A percentile compares a stretch with the other conserved stretches of the same genome.
Evolutionary conservation across 2,113 vertebrate species (phyloP).

Genomic region (Camelus dromedarius): DNA sequence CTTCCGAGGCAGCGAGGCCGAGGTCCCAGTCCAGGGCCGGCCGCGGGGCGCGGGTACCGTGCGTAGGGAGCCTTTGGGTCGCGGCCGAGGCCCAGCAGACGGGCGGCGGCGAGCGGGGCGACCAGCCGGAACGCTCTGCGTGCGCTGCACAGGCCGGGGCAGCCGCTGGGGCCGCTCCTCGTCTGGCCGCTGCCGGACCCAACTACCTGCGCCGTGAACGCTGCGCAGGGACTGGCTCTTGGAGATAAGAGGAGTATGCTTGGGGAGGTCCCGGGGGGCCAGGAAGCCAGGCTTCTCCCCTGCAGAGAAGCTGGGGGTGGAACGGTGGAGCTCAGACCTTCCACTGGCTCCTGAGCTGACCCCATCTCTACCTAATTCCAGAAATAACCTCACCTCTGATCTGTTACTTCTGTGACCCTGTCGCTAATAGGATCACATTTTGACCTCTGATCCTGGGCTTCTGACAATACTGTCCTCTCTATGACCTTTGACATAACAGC

Average conservation of each 20-base stretch:
- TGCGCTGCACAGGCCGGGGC: slow-evolving; percentile 85
- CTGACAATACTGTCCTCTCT: not conserved
- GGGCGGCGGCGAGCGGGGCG: slow-evolving; percentile 74
- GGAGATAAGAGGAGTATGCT: slow-evolving; percentile 91
- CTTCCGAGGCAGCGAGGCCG: slow-evolving; percentile 83
- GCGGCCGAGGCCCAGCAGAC: slow-evolving; percentile 64
- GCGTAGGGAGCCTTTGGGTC: slow-evolving; percentile 42
- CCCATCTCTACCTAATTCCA: not conserved
- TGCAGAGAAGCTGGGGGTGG: slow-evolving; percentile 79
- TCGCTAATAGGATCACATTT: not conserved
- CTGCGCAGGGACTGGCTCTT: slow-evolving; percentile 90
- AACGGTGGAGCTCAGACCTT: slow-evolving; percentile 3
- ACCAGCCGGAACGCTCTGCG: slow-evolving; percentile 92
- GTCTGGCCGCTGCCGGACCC: slow-evolving; percentile 37
- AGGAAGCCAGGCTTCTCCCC: slow-evolving; percentile 90
- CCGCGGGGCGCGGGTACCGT: not conserved
- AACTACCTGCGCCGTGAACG: slow-evolving; percentile 75
- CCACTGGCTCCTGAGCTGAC: not conserved
- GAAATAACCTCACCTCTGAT: not conserved
- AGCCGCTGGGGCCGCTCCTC: not conserved
- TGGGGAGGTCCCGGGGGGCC: slow-evolving; percentile 89
- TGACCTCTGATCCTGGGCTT: slow-evolving; percentile 14
- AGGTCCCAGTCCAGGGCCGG: slow-evolving; percentile 45
- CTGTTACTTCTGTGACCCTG: not conserved
- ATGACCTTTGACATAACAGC: not conserved